phyloP scores from a whole-genome alignment of 2,888 invertebrate species.

The Lypha dubia region DNA sequence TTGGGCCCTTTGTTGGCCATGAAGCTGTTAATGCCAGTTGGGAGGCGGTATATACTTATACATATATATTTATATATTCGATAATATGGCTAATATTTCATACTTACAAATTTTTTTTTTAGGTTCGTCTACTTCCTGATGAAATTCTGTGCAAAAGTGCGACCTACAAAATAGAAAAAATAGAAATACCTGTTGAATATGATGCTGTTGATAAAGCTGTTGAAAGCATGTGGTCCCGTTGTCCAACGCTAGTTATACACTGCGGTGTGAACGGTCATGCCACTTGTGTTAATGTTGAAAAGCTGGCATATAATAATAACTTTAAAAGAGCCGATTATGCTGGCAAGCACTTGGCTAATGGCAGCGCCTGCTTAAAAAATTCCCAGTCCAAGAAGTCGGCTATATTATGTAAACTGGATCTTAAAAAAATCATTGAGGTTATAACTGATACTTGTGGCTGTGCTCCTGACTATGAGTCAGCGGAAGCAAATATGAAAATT shows the following conservation, averaged over 20 bases:
- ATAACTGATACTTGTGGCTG: slow-evolving; percentile 77
- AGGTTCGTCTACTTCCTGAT: slow-evolving; percentile 84
- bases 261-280: slow-evolving; percentile 82
- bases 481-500: slow-evolving; percentile 39
- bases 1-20: slow-evolving; percentile 89
- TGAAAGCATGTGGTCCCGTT: slow-evolving; percentile 86
- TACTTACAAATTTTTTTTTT: neutral
- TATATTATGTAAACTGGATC: slow-evolving; percentile 79
- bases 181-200: slow-evolving; percentile 87
- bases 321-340: slow-evolving; percentile 80
- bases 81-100: neutral
- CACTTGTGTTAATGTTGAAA: slow-evolving; percentile 80
- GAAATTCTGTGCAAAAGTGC: slow-evolving; percentile 79
- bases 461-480: slow-evolving; percentile 55
- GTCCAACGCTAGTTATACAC: slow-evolving; percentile 85
- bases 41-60: slow-evolving; percentile 89
- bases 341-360: slow-evolving; percentile 76
- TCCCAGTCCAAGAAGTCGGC: slow-evolving; percentile 71
- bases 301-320: slow-evolving; percentile 81
- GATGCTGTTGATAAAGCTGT: slow-evolving; percentile 85
- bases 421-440: slow-evolving; percentile 83
- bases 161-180: slow-evolving; percentile 84
- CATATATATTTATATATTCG: too few relatives aligned
- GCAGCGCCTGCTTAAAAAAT: slow-evolving; percentile 75
- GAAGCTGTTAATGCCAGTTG: slow-evolving; percentile 89